Base-by-base conservation (phyloP, 2,888 invertebrate species). In the Sinelater perroti region DNA sequence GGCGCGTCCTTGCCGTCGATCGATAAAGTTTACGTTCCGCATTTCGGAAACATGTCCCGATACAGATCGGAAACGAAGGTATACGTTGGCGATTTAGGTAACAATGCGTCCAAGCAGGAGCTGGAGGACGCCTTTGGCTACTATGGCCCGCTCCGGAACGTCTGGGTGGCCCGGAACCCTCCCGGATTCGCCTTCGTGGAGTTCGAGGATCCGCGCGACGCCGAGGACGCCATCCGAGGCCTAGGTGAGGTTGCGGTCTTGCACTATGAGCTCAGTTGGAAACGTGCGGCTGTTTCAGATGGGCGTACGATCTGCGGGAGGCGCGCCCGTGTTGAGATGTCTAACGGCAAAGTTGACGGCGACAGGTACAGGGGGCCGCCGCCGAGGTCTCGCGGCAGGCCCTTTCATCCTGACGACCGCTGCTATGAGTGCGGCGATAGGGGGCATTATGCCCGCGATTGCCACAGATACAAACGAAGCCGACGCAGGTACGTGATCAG, bases 101-200 rank as follows among this genome's bases (percentile, higher is more conserved):
- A 88, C 72, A 90, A 86, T 71, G 95, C 96, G 21, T 91, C 94
- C 59, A 95, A 95, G 80, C 92, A 94, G 71, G 95, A 95, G 79
- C 82, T 95, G 53, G 96, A 97, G 80, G 92, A 94, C 76, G 91
- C 93, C 10, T 97, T 97, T 80, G 88, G 91, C 57, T 91, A 94
- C 71, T 97, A 95, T 74, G 97, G 97, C 7, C 90, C 93, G 1
- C 80, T 97, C 68, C 85, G 93, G 70, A 96, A 94, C 80, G 96
- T 97, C 36, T 97, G 97, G 97, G 95, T 97, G n/a, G 97, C 97
- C 0, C 84, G 96, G 67, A 95, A 97, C 78, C 95, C 94, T 8
- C 95, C 97, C 55, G 97, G 95, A 47, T 95, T 96, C 79, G 95
- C 95, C 4, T 95, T 95, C 79, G 93, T 95, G 1, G 95, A 95